phyloP scores from a whole-genome alignment of 2,113 vertebrate species.

The Pitta sordida region DNA sequence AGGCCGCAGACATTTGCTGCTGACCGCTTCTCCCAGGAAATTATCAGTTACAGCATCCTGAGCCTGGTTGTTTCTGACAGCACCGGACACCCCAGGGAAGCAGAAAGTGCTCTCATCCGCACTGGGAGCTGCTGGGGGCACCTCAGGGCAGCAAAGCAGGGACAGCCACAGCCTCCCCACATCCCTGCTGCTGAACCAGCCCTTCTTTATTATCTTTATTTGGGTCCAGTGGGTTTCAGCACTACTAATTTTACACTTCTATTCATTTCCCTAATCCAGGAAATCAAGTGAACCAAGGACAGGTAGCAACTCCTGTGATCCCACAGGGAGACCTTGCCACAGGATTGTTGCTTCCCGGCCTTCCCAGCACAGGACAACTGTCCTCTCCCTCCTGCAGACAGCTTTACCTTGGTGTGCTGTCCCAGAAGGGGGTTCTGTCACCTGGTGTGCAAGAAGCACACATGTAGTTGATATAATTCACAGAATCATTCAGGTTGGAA shows the following conservation, averaged over 20 bases:
- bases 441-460: not conserved
- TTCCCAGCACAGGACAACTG: not conserved
- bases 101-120: too few species aligned
- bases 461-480: not conserved
- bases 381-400: rapidly evolving
- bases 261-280: not conserved
- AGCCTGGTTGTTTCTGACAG: not conserved
- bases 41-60: not conserved
- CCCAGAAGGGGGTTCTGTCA: not conserved
- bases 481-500: not conserved
- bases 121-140: not conserved
- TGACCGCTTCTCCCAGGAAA: too few species aligned
- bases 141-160: rapidly evolving
- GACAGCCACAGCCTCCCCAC: too few species aligned
- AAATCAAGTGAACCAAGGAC: too few species aligned
- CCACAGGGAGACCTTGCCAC: too few species aligned
- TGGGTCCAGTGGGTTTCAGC: not conserved
- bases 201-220: rapidly evolving
- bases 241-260: not conserved
- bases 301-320: rapidly evolving
- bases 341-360: not conserved
- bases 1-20: not conserved
- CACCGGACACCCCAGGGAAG: too few species aligned
- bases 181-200: not conserved
- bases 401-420: not conserved